Percentiles rank a stretch among this genome's conserved stretches.
Evolutionary conservation across 2,113 vertebrate genomes (phyloP).

Genomic region (Chaetodon trifascialis): DNA sequence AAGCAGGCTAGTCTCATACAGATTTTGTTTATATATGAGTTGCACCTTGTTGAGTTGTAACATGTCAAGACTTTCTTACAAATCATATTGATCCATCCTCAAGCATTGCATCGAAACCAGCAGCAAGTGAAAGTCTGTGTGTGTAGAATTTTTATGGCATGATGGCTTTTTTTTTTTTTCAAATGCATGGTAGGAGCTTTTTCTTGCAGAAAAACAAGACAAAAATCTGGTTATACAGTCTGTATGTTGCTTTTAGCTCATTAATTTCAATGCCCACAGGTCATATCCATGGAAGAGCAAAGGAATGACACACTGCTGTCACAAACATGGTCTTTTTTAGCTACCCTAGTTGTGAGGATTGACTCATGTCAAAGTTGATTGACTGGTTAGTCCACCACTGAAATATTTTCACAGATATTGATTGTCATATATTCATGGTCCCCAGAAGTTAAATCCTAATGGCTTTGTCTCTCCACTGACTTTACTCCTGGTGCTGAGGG

Average conservation of each 20-base stretch:
- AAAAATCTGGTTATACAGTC: no score
- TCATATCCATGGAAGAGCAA: neutral
- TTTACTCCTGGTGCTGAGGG: neutral
- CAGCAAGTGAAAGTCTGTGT: neutral
- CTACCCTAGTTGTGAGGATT: neutral
- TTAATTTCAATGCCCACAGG: neutral
- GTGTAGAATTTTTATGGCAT: neutral
- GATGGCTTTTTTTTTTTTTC: neutral
- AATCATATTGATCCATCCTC: neutral
- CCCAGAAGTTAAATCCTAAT: neutral
- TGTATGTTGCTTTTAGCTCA: neutral
- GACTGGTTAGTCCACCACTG: neutral
- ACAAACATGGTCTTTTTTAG: neutral
- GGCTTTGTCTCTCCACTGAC: neutral
- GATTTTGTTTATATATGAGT: constrained; percentile 14
- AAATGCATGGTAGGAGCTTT: neutral
- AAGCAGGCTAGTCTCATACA: constrained; percentile 10
- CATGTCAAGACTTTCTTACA: neutral
- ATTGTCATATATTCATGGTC: neutral
- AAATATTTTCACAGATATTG: neutral
- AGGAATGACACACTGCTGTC: neutral
- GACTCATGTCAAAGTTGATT: neutral
- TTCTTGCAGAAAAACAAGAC: neutral
- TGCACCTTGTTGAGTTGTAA: neutral
- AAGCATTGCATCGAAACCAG: neutral